Base-by-base conservation (phyloP, 1,140 invertebrate genomes). In the Papilio polytes region DNA sequence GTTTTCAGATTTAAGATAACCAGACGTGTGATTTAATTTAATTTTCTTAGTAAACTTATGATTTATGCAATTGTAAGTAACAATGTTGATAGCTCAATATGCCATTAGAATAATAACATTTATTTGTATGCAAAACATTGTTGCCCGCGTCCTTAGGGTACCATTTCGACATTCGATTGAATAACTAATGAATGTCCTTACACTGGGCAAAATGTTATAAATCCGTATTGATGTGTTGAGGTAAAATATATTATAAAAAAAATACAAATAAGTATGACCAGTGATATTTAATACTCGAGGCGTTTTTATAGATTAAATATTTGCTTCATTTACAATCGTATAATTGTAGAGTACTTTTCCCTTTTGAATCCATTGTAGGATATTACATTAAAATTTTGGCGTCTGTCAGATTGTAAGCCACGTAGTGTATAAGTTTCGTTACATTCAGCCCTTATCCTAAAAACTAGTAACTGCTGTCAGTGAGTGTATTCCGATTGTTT, bases 141-240 rank as follows among this genome's bases (percentile, higher is more conserved):
- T 81, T 78, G 59, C 80, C 56, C 73, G 77, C 80, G 89, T 85
- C 90, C 87, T 90, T 87, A 87, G 76, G 82, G 85, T 87, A 84
- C 78, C 79, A 86, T 90, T 90, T 87, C 88, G 85, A 90, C 88
- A 90, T 89, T 87, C 82, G 78, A 74, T 79, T 44, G 66, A 83
- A 81, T 87, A 81, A 83, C 83, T 86, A 83, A 85, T 84, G n/a
- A 80, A 72, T 82, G 85, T 86, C 83, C 85, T 85, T 80, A 85
- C 66, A 41, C 72, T 53, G 63, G 36, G 51, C 80, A 41, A 85
- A 85, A 85, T 72, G 82, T 80, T 80, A 88, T 88, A 87, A 87
- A 87, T 85, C 87, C 2, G n/a, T 85, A 80, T 84, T 76, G 56
- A 78, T 20, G 36, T 13, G 18, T 56, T 46, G 63, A 78, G 48